Conservation (phyloP, 2,113 vertebrate species). For the Nerophis ophidion region DNA sequence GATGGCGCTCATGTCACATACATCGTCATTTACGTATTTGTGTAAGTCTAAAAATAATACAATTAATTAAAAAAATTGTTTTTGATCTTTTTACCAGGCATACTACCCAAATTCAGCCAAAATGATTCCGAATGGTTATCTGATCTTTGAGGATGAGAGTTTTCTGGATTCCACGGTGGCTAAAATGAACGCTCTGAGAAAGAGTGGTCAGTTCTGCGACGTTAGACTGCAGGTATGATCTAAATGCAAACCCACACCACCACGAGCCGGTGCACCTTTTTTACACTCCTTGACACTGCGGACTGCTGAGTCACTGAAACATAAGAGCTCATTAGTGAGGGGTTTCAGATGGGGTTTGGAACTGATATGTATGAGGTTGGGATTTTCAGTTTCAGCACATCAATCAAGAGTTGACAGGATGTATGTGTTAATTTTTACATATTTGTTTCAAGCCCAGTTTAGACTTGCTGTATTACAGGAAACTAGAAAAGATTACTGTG, state of each 20-base stretch:
- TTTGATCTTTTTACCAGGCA: conserved; percentile 22
- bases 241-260: not conserved
- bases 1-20: not conserved
- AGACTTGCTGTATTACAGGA: not conserved
- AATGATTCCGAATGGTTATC: conserved; percentile 97
- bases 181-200: conserved; percentile 97
- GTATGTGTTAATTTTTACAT: too few species aligned
- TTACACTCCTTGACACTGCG: not conserved
- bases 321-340: not conserved
- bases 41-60: not conserved
- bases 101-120: conserved; percentile 55
- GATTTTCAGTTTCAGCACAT: too few species aligned
- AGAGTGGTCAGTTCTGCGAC: conserved; percentile 98
- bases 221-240: conserved; percentile 90
- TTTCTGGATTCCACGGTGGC: conserved; percentile 97
- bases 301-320: conserved; percentile 1
- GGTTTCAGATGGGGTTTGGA: not conserved
- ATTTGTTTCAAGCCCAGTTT: too few species aligned
- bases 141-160: conserved; percentile 97
- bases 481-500: not conserved
- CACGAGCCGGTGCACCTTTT: not conserved
- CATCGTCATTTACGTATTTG: not conserved
- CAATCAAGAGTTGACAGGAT: too few species aligned
- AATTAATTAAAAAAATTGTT: not conserved
- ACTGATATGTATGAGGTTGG: too few species aligned